Conservation (phyloP, 2,113 vertebrate species). For the Barbus barbus region DNA sequence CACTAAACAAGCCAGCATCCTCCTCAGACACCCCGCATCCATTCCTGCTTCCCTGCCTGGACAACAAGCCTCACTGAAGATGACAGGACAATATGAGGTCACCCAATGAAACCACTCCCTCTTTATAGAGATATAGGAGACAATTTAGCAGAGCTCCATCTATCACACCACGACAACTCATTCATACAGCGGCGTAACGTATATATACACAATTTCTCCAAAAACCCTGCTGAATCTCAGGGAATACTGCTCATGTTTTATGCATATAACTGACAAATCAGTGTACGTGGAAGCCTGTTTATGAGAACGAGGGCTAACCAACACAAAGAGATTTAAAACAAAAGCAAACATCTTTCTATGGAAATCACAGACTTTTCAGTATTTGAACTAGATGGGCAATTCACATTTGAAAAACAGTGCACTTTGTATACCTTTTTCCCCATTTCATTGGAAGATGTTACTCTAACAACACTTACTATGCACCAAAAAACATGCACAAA, state of each 20-base stretch:
- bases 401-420: not conserved
- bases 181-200: slow-evolving; percentile 43
- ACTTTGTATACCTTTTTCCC: too few species aligned
- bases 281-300: slow-evolving; percentile 51
- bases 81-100: slow-evolving; percentile 65
- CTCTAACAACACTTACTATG: too few species aligned
- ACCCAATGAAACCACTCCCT: slow-evolving; percentile 67
- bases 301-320: slow-evolving; percentile 50
- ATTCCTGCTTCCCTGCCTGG: not conserved
- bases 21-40: too few species aligned
- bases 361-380: not conserved
- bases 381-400: not conserved
- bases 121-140: slow-evolving; percentile 57
- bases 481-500: too few species aligned
- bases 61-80: slow-evolving; percentile 24
- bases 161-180: slow-evolving; percentile 69
- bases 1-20: not conserved
- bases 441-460: too few species aligned
- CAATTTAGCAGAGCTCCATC: slow-evolving; percentile 58
- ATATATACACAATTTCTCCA: not conserved
- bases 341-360: slow-evolving; percentile 47
- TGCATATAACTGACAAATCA: not conserved
- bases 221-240: not conserved
- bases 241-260: slow-evolving; percentile 5
- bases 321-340: slow-evolving; percentile 57